These are phyloP conservation scores for Incurvaria masculella DNA, from an alignment of 2,888 invertebrate species.

Conservation along the genomic window DNA sequence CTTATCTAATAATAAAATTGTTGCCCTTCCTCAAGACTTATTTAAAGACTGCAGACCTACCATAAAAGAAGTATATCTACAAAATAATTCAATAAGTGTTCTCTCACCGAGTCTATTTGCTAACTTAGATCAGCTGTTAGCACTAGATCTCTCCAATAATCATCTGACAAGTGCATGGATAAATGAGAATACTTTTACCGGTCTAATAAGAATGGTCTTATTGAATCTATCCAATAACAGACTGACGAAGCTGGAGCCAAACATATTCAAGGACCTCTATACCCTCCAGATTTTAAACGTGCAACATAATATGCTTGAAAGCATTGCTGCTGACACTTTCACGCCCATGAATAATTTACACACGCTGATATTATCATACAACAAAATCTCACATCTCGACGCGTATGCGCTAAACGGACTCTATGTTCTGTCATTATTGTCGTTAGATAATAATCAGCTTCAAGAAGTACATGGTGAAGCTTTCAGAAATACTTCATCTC, in stretches of 20 bases:
- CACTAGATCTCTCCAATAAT: slow-evolving; percentile 82
- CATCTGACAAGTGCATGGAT: slow-evolving; percentile 86
- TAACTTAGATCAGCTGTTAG: slow-evolving; percentile 77
- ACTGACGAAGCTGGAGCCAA: slow-evolving; percentile 75
- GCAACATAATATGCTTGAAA: slow-evolving; percentile 79
- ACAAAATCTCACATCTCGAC: slow-evolving; percentile 80
- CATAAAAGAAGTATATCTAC: slow-evolving; percentile 85
- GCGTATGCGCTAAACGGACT: slow-evolving; percentile 85
- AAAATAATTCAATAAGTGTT: slow-evolving; percentile 87
- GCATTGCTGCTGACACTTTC: slow-evolving; percentile 83
- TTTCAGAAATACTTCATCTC: slow-evolving; percentile 85
- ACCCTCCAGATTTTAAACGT: slow-evolving; percentile 83
- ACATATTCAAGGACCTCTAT: slow-evolving; percentile 82
- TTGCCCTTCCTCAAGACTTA: slow-evolving; percentile 80
- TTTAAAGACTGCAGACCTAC: slow-evolving; percentile 76
- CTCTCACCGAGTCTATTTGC: slow-evolving; percentile 82
- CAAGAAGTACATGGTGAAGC: slow-evolving; percentile 84
- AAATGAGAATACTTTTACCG: slow-evolving; percentile 79
- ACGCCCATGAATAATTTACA: slow-evolving; percentile 90
- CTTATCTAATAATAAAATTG: slow-evolving; percentile 86
- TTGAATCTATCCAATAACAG: slow-evolving; percentile 84
- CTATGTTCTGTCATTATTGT: slow-evolving; percentile 79
- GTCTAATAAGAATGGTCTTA: slow-evolving; percentile 82
- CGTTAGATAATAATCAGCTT: slow-evolving; percentile 81
- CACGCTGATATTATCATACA: slow-evolving; percentile 81